phyloP scores from a whole-genome alignment of 2,113 vertebrate genomes.

The Trogon surrucura region DNA sequence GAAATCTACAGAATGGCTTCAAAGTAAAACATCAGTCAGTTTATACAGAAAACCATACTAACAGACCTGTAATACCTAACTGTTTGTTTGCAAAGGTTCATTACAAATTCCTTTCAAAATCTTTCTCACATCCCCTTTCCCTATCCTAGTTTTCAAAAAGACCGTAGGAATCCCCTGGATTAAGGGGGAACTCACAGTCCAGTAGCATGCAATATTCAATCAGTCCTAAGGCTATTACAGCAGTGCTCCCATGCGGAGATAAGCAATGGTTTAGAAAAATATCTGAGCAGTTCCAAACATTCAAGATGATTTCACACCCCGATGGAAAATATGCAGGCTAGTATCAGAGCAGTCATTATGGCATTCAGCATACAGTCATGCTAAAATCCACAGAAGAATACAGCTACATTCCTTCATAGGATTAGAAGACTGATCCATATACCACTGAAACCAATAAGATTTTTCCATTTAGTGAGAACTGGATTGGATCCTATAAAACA shows the following conservation, averaged over 20 bases:
- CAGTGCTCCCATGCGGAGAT: slow-evolving; percentile 23
- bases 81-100: not conserved
- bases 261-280: slow-evolving; percentile 59
- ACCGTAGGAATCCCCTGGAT: slow-evolving; percentile 34
- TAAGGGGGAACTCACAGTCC: slow-evolving; percentile 8
- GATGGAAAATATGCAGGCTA: slow-evolving; percentile 45
- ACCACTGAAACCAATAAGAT: slow-evolving; percentile 18
- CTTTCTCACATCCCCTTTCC: not conserved
- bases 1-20: not conserved
- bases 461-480: slow-evolving; percentile 7
- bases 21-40: slow-evolving; percentile 5
- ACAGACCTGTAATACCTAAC: not conserved
- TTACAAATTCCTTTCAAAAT: slow-evolving; percentile 50
- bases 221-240: slow-evolving; percentile 13
- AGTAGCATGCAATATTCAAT: slow-evolving; percentile 23
- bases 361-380: slow-evolving; percentile 27
- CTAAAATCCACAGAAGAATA: slow-evolving; percentile 59
- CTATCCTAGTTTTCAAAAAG: slow-evolving; percentile 27
- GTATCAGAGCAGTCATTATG: slow-evolving; percentile 32
- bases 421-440: slow-evolving; percentile 34
- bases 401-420: slow-evolving; percentile 20
- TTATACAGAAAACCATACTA: not conserved
- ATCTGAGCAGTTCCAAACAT: slow-evolving; percentile 63
- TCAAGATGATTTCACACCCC: slow-evolving; percentile 67
- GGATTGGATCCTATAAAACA: slow-evolving; percentile 15